Conservation (phyloP, 2,888 invertebrate genomes). For the Mechanitis mazaeus region DNA sequence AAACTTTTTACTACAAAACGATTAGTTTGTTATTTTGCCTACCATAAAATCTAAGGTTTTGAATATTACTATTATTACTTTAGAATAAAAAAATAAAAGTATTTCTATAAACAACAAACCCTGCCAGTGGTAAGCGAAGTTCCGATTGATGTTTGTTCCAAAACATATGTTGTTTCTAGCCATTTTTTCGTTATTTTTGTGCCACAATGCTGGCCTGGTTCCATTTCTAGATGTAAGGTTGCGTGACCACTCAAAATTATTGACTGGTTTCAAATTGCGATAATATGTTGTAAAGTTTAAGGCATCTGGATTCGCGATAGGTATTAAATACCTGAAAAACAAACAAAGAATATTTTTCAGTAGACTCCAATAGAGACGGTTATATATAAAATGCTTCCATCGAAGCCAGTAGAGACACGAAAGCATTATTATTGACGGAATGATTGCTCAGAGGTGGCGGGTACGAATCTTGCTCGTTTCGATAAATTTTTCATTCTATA, state of each 20-base stretch:
- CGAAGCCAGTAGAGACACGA: no score
- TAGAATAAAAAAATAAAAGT: no score
- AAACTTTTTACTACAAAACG: no score
- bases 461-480: no score
- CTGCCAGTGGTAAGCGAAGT: slow-evolving; percentile 72
- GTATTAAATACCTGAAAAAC: slow-evolving; percentile 57
- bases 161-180: slow-evolving; percentile 42
- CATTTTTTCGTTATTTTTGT: slow-evolving; percentile 56
- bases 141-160: slow-evolving; percentile 65
- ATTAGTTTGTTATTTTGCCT: no score
- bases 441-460: no score
- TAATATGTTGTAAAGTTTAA: slow-evolving; percentile 52
- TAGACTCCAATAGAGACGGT: no score
- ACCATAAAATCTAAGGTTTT: no score
- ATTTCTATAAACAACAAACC: slow-evolving; percentile 38
- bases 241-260: slow-evolving; percentile 45
- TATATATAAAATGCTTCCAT: no score
- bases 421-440: no score
- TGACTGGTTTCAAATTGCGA: slow-evolving; percentile 37
- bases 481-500: no score
- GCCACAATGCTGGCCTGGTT: slow-evolving; percentile 53
- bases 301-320: slow-evolving; percentile 65
- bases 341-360: neutral
- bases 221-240: slow-evolving; percentile 44
- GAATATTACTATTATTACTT: no score